Conservation (phyloP, 1,140 invertebrate genomes). For the Charaxes varanes region DNA sequence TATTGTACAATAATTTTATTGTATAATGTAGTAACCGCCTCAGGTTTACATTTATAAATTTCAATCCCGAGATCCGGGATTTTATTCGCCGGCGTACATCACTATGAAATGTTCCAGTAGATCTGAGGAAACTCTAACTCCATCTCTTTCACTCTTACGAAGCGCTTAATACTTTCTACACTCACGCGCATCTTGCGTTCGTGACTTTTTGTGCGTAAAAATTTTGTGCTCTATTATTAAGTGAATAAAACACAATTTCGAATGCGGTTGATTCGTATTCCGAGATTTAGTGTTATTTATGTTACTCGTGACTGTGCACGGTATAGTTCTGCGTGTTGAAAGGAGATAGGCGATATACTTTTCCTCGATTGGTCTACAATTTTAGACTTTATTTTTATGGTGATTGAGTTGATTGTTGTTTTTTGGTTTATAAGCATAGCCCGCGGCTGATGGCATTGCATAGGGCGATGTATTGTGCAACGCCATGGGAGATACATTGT, state of each 20-base stretch:
- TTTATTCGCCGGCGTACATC: no score
- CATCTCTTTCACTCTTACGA: conserved; percentile 19
- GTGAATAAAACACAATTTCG: conserved; percentile 23
- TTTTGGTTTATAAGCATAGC: conserved; percentile 10
- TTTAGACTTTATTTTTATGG: conserved; percentile 11
- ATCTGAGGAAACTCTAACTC: conserved; percentile 8
- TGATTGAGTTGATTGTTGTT: conserved; percentile 9
- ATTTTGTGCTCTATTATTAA: conserved; percentile 22
- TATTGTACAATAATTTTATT: neutral
- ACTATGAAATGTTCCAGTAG: conserved; percentile 8
- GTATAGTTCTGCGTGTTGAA: conserved; percentile 53
- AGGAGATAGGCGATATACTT: conserved; percentile 40
- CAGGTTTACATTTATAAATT: conserved; percentile 1
- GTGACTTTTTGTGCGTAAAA: neutral
- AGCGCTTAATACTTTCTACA: conserved; percentile 20
- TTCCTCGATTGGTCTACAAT: conserved; percentile 8
- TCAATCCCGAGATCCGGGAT: no score
- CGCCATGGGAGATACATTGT: conserved; percentile 22
- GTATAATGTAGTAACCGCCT: neutral
- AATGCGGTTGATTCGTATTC: conserved; percentile 20
- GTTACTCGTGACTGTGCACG: conserved; percentile 56
- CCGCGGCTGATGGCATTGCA: conserved; percentile 30
- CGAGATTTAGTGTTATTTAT: conserved; percentile 60
- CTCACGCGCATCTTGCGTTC: conserved; percentile 24
- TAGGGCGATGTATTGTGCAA: conserved; percentile 30